phyloP scores from a whole-genome alignment of 1,140 invertebrate genomes.

The Sitobion miscanthi region DNA sequence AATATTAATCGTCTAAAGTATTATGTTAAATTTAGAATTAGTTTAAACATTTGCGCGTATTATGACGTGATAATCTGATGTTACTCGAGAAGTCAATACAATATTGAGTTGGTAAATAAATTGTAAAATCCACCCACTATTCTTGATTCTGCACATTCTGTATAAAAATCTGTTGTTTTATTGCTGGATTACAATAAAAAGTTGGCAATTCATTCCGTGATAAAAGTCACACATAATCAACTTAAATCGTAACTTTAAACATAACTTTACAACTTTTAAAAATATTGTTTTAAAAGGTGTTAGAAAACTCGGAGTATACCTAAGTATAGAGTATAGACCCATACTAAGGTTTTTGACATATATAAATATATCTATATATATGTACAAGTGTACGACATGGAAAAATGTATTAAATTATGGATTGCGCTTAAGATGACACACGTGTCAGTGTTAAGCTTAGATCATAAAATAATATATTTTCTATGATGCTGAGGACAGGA shows the following conservation, averaged over 20 bases:
- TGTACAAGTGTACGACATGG: background rate
- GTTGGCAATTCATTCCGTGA: background rate
- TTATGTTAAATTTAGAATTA: background rate
- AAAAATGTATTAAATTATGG: background rate
- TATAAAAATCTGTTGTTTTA: background rate
- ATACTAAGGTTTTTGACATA: background rate
- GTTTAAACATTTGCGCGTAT: background rate
- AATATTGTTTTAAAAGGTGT: background rate
- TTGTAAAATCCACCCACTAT: background rate
- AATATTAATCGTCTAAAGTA: background rate
- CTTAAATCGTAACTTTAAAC: background rate
- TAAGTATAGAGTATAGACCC: background rate
- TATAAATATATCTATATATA: background rate
- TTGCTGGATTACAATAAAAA: background rate
- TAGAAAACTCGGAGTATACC: background rate
- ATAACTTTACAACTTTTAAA: background rate
- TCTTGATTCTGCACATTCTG: background rate
- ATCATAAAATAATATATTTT: background rate
- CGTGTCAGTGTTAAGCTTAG: background rate
- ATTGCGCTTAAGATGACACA: background rate
- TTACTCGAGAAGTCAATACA: background rate
- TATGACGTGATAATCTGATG: background rate
- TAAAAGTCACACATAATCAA: background rate
- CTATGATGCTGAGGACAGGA: background rate
- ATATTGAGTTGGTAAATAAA: background rate